Evolutionary conservation across 2,888 invertebrate species (phyloP).

Genomic region (Tolmerus cingulatus): DNA sequence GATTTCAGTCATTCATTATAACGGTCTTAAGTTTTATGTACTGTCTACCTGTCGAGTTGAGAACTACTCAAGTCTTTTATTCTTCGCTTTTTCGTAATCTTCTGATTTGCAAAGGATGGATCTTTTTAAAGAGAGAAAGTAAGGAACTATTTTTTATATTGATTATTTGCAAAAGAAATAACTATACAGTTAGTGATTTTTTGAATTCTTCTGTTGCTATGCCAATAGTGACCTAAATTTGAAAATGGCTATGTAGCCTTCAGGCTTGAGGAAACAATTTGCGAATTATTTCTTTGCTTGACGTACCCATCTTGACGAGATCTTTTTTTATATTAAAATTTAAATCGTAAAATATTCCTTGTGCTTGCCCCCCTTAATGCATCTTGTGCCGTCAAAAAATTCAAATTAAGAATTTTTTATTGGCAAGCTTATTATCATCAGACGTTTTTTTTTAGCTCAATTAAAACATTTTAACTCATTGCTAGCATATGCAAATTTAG

Average conservation of each 20-base stretch:
- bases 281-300: not conserved
- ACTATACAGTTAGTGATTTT: not conserved
- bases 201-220: not conserved
- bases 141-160: not conserved
- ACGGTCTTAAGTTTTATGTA: not conserved
- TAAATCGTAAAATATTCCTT: not conserved
- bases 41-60: not conserved
- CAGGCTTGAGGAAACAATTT: not conserved
- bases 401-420: not conserved
- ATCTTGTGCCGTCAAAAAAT: not conserved
- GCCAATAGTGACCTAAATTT: not conserved
- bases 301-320: not conserved
- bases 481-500: not conserved
- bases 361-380: not conserved
- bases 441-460: not conserved
- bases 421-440: not conserved
- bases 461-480: not conserved
- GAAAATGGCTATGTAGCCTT: not conserved
- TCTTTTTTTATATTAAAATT: not conserved
- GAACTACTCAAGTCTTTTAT: not conserved
- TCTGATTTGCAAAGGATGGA: not conserved
- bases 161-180: not conserved
- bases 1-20: not conserved
- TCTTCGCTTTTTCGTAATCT: not conserved
- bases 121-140: not conserved